A percentile compares a stretch with the other conserved stretches of the same genome.
phyloP scores from a whole-genome alignment of 2,888 invertebrate genomes.

The Callyntrura guangdongensis region DNA sequence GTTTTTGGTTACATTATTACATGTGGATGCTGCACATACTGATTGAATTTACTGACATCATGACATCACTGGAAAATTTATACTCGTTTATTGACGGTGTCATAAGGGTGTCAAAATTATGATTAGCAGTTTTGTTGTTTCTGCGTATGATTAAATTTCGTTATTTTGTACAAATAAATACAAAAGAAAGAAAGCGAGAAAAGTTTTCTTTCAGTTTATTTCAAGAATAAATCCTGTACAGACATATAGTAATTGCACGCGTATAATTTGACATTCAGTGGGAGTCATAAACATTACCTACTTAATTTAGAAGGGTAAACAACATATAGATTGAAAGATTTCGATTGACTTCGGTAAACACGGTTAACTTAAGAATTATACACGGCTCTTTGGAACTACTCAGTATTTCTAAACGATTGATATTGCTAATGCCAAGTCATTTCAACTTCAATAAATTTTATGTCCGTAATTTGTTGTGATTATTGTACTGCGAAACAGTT shows the following conservation, averaged over 20 bases:
- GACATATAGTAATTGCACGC: not conserved
- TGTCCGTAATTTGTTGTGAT: not conserved
- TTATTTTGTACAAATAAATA: not conserved
- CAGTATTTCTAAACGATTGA: not conserved
- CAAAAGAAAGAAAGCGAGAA: not conserved
- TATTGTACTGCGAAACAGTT: slow-evolving; percentile 9
- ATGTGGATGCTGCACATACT: too few species aligned
- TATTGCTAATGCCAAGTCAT: not conserved
- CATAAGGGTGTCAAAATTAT: not conserved
- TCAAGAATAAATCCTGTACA: slow-evolving; percentile 41
- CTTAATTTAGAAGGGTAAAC: too few species aligned
- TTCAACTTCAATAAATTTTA: not conserved
- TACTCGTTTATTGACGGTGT: too few species aligned
- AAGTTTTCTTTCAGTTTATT: slow-evolving; percentile 48
- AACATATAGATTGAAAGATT: slow-evolving; percentile 19
- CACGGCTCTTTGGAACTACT: not conserved
- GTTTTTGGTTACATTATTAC: too few species aligned
- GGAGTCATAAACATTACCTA: not conserved
- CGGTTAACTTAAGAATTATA: not conserved
- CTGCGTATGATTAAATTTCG: not conserved
- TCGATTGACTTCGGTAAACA: not conserved
- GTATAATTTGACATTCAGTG: not conserved
- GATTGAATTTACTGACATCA: too few species aligned
- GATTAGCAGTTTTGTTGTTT: not conserved
- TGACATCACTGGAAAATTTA: too few species aligned